Percentiles rank a stretch among this genome's conserved stretches.
These are phyloP conservation scores for Nasua narica DNA, from an alignment of 2,797 vertebrate genomes.

Conservation along the genomic window DNA sequence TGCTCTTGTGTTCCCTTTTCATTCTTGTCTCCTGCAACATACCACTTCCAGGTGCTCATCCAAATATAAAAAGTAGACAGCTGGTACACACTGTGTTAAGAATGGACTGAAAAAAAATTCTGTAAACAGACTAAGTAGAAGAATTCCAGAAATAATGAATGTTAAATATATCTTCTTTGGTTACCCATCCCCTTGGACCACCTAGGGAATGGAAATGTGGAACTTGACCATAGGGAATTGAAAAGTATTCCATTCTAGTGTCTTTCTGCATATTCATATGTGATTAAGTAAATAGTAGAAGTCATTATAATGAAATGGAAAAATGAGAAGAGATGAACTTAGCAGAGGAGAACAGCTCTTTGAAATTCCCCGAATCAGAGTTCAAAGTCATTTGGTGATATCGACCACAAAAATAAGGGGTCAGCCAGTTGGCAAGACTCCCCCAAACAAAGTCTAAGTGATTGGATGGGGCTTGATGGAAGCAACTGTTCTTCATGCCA, in stretches of 20 bases:
- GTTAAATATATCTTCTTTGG: slow-evolving; percentile 65
- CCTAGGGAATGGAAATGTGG: slow-evolving; percentile 37
- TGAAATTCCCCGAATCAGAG: slow-evolving; percentile 27
- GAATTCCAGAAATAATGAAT: slow-evolving; percentile 68
- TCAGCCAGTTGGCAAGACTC: slow-evolving; percentile 37
- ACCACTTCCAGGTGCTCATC: slow-evolving; percentile 45
- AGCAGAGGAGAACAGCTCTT: slow-evolving; percentile 25
- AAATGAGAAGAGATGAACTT: slow-evolving; percentile 18
- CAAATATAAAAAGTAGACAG: slow-evolving; percentile 69
- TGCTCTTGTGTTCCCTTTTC: neutral
- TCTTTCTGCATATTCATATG: slow-evolving; percentile 40
- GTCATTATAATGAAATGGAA: slow-evolving; percentile 5
- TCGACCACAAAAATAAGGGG: slow-evolving; percentile 48
- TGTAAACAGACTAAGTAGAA: slow-evolving; percentile 62
- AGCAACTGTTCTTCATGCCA: neutral
- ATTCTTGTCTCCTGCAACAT: slow-evolving; percentile 25
- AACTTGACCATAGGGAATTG: slow-evolving; percentile 10
- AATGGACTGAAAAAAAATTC: slow-evolving; percentile 18
- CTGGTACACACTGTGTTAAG: slow-evolving; percentile 65
- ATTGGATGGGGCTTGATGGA: neutral
- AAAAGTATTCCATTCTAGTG: slow-evolving; percentile 17
- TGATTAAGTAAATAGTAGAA: slow-evolving; percentile 30
- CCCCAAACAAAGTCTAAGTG: neutral
- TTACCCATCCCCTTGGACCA: slow-evolving; percentile 45
- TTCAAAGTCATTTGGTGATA: slow-evolving; percentile 52